Conservation (phyloP, 92 coral and sea anemone species). For the Chrysogorgia sp. region DNA sequence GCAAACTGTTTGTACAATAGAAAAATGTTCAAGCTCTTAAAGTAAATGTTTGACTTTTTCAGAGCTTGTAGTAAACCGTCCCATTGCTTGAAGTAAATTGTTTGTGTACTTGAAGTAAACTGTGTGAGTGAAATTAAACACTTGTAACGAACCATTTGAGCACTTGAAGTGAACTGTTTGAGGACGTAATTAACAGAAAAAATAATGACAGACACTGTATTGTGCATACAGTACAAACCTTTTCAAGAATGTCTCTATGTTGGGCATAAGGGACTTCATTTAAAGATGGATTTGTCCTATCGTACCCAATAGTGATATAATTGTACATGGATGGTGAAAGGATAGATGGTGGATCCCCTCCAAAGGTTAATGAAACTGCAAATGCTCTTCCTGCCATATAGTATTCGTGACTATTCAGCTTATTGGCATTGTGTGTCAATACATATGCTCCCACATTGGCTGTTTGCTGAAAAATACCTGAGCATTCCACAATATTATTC, state of each 20-base stretch:
- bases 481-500: constrained; percentile 11
- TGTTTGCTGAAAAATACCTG: constrained; percentile 35
- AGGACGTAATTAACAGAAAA: not conserved
- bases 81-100: no score
- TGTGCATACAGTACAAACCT: constrained; percentile 9
- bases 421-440: constrained; percentile 43
- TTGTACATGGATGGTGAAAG: constrained; percentile 29
- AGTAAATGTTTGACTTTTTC: no score
- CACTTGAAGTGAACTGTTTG: no score
- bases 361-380: constrained; percentile 31
- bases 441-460: constrained; percentile 23
- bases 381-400: constrained; percentile 53
- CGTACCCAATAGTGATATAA: constrained; percentile 41
- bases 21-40: no score
- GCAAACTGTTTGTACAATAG: no score
- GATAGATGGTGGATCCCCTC: constrained; percentile 41
- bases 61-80: no score
- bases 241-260: constrained; percentile 18
- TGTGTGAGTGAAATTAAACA: no score
- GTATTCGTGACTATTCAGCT: constrained; percentile 28
- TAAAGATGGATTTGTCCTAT: constrained; percentile 16
- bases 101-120: no score
- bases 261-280: constrained; percentile 38
- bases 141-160: no score
- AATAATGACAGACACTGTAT: not conserved